Evolutionary conservation across 2,888 invertebrate genomes (phyloP).

Genomic region (Harpagoxenus sublaevis): DNA sequence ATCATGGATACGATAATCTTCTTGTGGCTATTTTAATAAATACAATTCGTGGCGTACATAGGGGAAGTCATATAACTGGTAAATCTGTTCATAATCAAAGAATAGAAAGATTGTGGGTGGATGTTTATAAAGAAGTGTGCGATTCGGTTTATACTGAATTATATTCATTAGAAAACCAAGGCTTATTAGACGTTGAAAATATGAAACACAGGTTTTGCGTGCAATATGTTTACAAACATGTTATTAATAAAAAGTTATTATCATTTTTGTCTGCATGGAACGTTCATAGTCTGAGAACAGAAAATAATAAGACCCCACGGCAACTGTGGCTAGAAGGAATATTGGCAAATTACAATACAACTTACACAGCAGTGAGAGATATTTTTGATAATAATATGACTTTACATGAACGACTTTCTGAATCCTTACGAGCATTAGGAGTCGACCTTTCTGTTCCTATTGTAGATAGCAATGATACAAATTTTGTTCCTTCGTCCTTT

Average conservation of each 20-base stretch:
- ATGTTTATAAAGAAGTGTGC: constrained; percentile 1
- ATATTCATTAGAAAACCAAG: neutral
- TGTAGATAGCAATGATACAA: neutral
- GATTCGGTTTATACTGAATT: constrained; percentile 3
- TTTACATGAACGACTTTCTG: neutral
- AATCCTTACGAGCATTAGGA: neutral
- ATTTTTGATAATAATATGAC: neutral
- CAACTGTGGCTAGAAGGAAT: neutral
- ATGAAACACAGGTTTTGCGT: neutral
- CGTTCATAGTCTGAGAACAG: neutral
- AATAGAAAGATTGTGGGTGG: constrained; percentile 5
- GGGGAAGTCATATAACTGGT: neutral
- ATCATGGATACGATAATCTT: constrained; percentile 14
- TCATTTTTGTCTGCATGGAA: constrained; percentile 7
- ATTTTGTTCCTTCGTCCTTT: neutral
- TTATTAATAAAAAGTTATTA: constrained; percentile 8
- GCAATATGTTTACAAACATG: neutral
- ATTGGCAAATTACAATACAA: neutral
- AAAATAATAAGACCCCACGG: constrained; percentile 12
- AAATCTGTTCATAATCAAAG: neutral
- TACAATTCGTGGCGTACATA: neutral
- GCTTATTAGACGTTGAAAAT: too few relatives aligned
- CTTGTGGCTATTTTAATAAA: constrained; percentile 12
- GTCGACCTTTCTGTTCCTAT: neutral
- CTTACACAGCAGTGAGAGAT: too few relatives aligned